These are phyloP conservation scores for Wiebesia pumilae DNA, from an alignment of 1,140 invertebrate genomes.

Conservation along the genomic window DNA sequence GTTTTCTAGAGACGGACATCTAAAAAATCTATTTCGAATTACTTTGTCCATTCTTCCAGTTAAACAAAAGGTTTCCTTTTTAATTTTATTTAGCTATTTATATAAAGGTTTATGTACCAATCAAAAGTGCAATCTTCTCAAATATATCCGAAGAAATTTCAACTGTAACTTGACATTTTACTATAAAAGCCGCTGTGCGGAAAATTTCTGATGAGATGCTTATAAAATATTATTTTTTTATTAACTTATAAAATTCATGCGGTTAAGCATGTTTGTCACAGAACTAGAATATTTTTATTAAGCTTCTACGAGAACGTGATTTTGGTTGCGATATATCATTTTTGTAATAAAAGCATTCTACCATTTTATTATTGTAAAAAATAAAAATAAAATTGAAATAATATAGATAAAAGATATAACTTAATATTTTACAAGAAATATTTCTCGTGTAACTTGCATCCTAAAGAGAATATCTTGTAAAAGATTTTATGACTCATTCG, in stretches of 20 bases:
- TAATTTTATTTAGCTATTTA: slow-evolving; percentile 36
- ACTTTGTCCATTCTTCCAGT: slow-evolving; percentile 39
- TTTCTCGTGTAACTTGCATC: too few relatives aligned
- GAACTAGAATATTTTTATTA: not conserved
- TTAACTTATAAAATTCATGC: not conserved
- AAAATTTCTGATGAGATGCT: not conserved
- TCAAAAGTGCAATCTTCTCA: slow-evolving; percentile 18
- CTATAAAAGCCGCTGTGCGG: not conserved
- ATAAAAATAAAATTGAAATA: too few relatives aligned
- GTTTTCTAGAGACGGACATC: slow-evolving; percentile 18
- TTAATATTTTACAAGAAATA: too few relatives aligned
- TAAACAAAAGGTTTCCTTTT: slow-evolving; percentile 3
- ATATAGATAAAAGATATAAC: too few relatives aligned
- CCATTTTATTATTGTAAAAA: too few relatives aligned
- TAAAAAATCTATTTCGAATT: slow-evolving; percentile 38
- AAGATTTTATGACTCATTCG: not conserved
- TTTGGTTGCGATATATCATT: not conserved
- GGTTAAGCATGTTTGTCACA: not conserved
- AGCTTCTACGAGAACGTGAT: not conserved
- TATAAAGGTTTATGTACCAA: slow-evolving; percentile 17
- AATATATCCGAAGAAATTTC: slow-evolving; percentile 24
- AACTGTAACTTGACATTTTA: not conserved
- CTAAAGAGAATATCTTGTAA: not conserved
- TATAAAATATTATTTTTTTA: not conserved
- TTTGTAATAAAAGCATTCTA: not conserved